Percentiles rank a stretch among this genome's conserved stretches.
These are phyloP conservation scores for Actinia tenebrosa DNA, from an alignment of 64 coral and sea anemone genomes.

Conservation along the genomic window DNA sequence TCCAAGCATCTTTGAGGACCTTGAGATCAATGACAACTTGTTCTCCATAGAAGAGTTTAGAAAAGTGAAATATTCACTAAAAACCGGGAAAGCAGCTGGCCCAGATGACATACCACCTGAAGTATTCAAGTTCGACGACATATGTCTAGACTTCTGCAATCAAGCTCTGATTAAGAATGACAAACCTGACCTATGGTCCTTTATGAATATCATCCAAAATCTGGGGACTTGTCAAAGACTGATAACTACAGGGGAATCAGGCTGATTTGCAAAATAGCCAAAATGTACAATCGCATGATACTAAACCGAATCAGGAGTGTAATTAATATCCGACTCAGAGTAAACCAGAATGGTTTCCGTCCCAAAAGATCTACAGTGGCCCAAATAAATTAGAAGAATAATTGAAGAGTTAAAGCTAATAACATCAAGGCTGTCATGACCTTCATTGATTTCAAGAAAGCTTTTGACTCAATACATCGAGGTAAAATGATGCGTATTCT, in stretches of 20 bases:
- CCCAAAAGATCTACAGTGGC: constrained; percentile 17
- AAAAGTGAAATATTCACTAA: constrained; percentile 29
- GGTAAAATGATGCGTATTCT: background rate
- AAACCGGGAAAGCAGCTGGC: constrained; percentile 15
- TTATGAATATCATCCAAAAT: constrained; percentile 25
- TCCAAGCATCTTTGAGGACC: background rate
- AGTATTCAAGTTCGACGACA: constrained; percentile 38
- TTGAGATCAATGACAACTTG: constrained; percentile 15
- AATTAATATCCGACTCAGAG: constrained; percentile 20
- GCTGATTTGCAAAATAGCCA: background rate
- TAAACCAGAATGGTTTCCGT: constrained; percentile 47
- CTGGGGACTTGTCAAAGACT: background rate
- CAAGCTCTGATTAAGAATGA: background rate
- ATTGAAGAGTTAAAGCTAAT: background rate
- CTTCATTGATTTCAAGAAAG: constrained; percentile 38
- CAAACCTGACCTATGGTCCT: constrained; percentile 14
- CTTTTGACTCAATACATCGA: background rate
- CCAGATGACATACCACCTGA: constrained; percentile 23
- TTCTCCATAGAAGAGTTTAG: constrained; percentile 40
- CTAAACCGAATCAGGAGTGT: constrained; percentile 28
- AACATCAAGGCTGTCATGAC: background rate
- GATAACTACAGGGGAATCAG: constrained; percentile 35
- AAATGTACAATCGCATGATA: constrained; percentile 33
- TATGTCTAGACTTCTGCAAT: constrained; percentile 42
- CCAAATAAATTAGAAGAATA: constrained; percentile 25